A percentile compares a stretch with the other conserved stretches of the same genome.
phyloP scores from a whole-genome alignment of 2,797 vertebrate genomes.

The Tadarida brasiliensis region DNA sequence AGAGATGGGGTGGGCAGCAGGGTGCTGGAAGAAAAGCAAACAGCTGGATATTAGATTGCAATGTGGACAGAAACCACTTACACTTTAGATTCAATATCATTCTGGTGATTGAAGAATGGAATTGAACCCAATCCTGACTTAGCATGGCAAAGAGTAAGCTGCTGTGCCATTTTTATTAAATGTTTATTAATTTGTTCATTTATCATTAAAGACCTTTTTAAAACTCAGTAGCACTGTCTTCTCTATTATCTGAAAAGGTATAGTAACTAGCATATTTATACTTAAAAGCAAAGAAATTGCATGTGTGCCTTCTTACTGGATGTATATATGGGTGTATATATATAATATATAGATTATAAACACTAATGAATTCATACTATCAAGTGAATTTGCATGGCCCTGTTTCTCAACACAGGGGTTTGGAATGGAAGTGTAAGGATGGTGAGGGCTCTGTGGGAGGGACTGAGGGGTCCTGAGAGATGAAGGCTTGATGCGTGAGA shows the following conservation, averaged over 20 bases:
- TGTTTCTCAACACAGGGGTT: background rate
- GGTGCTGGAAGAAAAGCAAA: slow-evolving; percentile 74
- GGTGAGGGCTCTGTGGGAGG: background rate
- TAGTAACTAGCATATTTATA: slow-evolving; percentile 1
- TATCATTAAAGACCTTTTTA: slow-evolving; percentile 20
- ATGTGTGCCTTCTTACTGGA: background rate
- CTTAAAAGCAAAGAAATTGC: slow-evolving; percentile 36
- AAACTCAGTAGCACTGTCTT: background rate
- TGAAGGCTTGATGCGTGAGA: background rate
- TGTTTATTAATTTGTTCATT: slow-evolving; percentile 56
- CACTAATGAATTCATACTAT: slow-evolving; percentile 21
- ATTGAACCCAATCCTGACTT: slow-evolving; percentile 23
- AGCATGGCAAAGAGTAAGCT: slow-evolving; percentile 40
- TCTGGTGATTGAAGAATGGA: slow-evolving; percentile 63
- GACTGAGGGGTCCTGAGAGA: background rate
- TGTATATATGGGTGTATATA: background rate
- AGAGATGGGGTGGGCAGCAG: slow-evolving; percentile 55
- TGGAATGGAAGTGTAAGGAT: background rate
- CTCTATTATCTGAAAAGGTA: slow-evolving; percentile 37
- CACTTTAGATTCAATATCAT: slow-evolving; percentile 69
- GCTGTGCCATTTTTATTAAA: slow-evolving; percentile 37
- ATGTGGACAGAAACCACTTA: slow-evolving; percentile 73
- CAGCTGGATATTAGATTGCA: slow-evolving; percentile 78
- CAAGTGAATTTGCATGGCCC: slow-evolving; percentile 4
- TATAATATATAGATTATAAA: background rate